Evolutionary conservation across 2,797 vertebrate genomes (phyloP), one percentile per base, ranked within the genome.

Genomic region (Chrysocyon brachyurus): DNA sequence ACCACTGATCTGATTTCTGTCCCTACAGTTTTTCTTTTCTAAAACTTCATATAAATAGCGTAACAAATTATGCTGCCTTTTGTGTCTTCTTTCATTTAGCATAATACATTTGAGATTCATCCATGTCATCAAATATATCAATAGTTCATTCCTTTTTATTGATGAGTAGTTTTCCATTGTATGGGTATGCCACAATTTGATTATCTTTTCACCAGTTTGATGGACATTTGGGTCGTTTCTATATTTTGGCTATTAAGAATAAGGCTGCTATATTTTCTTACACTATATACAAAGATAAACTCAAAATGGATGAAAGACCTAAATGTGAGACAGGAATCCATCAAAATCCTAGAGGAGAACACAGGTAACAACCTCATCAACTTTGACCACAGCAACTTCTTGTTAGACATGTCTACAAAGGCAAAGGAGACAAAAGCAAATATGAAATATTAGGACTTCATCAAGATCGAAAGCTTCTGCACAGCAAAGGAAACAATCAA

Each of bases 41-140:
- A 78, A 24, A 89, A 91, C 75, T 94, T 84, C 90, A 66, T 52
- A 56, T 40, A 79, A 66, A 92, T 73, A 63, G 22, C 59, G 64
- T 85, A 79, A 86, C 9, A 94, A 28, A 83, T 77, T 63, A 57
- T 33, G 6, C 63, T 64, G 14, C 59, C 64, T 86, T 91, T 73
- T 22, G 31, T 73, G 49, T 36, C 54, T 96, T 83, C 31, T 86
- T 87, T 83, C 22, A 83, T 31, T 86, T 84, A 87, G 17, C 49
- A 46, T 66, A 36, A 87, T 36, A 88, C 22, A 31, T 10, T n/a
- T 46, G 72, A 61, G 79, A 79, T 36, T 46, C 46, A 22, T 26
- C 36, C 19, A 59, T 31, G 49, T 24, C 11, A 28, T 56, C 77
- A 36, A 87, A 78, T 54, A 26, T 59, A 49, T 78, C 36, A 46